phyloP scores from a whole-genome alignment of 2,888 invertebrate genomes.

The Heliconius aoede region DNA sequence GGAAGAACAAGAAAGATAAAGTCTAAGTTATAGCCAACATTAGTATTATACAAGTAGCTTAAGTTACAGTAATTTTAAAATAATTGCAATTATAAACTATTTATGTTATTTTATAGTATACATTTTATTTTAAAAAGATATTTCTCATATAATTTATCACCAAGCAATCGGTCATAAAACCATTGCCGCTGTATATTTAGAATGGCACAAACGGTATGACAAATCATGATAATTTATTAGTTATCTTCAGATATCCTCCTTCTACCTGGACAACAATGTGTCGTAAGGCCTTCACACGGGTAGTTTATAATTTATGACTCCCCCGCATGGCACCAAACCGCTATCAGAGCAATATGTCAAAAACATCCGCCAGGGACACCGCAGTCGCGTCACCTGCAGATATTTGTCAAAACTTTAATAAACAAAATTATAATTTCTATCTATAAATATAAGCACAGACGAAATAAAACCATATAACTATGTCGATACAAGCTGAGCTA shows the following conservation, averaged over 20 bases:
- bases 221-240: conserved; percentile 32
- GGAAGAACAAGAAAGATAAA: neutral
- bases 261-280: conserved; percentile 43
- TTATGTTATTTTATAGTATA: no score
- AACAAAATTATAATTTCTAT: conserved; percentile 55
- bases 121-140: neutral
- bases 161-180: conserved; percentile 13
- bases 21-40: neutral
- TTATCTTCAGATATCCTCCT: conserved; percentile 39
- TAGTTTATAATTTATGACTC: conserved; percentile 67
- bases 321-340: conserved; percentile 65
- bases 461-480: conserved; percentile 52
- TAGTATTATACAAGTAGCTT: neutral
- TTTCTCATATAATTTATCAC: neutral
- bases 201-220: conserved; percentile 15
- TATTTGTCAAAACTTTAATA: conserved; percentile 79
- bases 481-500: conserved; percentile 14
- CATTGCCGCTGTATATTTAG: conserved; percentile 23
- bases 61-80: neutral
- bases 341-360: conserved; percentile 80
- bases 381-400: conserved; percentile 78
- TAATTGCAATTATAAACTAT: no score
- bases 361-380: conserved; percentile 76
- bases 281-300: conserved; percentile 44
- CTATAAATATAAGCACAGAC: conserved; percentile 37